These are phyloP conservation scores for Pterocles burchelli DNA, from an alignment of 2,113 vertebrate genomes.

Conservation along the genomic window DNA sequence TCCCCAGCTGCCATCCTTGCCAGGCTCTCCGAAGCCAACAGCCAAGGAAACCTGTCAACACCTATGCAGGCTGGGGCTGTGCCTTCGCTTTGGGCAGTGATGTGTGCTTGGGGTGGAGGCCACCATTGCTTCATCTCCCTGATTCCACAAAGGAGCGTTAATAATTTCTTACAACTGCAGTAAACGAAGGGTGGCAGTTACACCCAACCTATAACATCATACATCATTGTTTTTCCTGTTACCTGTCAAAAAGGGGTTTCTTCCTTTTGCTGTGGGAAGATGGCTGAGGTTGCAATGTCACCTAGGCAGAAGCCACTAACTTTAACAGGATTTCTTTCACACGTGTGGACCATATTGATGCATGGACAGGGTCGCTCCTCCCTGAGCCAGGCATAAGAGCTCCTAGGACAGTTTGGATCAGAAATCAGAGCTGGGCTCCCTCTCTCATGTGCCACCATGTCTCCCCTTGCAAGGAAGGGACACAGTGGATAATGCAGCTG, in stretches of 20 bases:
- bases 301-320: neutral
- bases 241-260: neutral
- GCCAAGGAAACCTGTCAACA: constrained; percentile 52
- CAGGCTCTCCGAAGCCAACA: neutral
- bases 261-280: neutral
- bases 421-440: neutral
- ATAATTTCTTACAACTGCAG: constrained; percentile 22
- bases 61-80: constrained; percentile 2
- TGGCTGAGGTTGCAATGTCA: neutral
- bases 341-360: neutral
- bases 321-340: neutral
- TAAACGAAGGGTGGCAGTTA: constrained; percentile 24
- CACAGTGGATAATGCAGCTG: neutral
- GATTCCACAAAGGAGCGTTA: constrained; percentile 48
- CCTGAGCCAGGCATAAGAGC: neutral
- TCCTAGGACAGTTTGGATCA: neutral
- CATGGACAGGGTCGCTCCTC: neutral
- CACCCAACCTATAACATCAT: neutral
- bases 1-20: constrained; percentile 17
- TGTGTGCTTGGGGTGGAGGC: constrained; percentile 43
- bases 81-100: constrained; percentile 60
- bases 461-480: neutral
- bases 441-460: accelerated
- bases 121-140: constrained; percentile 41
- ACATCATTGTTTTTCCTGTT: neutral